A percentile compares a stretch with the other conserved stretches of the same genome.
These are phyloP conservation scores for Ochlodes sylvanus DNA, from an alignment of 2,888 invertebrate genomes.

Conservation along the genomic window DNA sequence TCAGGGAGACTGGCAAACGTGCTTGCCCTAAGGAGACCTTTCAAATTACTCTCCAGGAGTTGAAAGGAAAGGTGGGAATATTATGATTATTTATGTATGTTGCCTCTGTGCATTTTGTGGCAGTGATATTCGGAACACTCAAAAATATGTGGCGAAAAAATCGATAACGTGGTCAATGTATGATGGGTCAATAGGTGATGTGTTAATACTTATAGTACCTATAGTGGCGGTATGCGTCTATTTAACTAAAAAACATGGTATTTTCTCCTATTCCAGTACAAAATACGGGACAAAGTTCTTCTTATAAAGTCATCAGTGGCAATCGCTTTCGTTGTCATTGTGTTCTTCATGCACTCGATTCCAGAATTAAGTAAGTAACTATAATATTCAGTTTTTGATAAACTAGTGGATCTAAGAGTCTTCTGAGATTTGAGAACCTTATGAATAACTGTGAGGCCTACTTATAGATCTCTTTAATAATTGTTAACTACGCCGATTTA, in stretches of 20 bases:
- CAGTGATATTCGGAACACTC: no score
- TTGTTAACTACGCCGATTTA: no score
- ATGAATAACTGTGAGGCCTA: no score
- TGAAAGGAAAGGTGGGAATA: conserved; percentile 83
- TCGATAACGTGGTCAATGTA: no score
- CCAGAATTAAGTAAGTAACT: conserved; percentile 85
- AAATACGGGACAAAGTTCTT: conserved; percentile 90
- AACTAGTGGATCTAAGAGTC: no score
- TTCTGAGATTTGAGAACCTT: no score
- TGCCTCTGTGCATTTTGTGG: background rate
- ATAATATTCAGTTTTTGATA: no score
- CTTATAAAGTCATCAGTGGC: conserved; percentile 90
- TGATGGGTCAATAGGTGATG: no score
- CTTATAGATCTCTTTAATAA: background rate
- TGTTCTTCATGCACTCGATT: conserved; percentile 94
- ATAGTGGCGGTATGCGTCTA: no score
- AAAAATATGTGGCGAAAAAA: no score
- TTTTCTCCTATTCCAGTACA: conserved; percentile 86
- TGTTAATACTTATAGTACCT: no score
- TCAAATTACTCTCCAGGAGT: conserved; percentile 87
- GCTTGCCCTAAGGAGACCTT: conserved; percentile 76
- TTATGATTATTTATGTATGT: background rate
- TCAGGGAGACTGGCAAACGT: conserved; percentile 67
- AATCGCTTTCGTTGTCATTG: conserved; percentile 89
- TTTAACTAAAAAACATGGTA: background rate